Evolutionary conservation across 2,797 vertebrate species (phyloP), one percentile per base, ranked within the genome.

Genomic region (Hoplostethus mediterraneus): DNA sequence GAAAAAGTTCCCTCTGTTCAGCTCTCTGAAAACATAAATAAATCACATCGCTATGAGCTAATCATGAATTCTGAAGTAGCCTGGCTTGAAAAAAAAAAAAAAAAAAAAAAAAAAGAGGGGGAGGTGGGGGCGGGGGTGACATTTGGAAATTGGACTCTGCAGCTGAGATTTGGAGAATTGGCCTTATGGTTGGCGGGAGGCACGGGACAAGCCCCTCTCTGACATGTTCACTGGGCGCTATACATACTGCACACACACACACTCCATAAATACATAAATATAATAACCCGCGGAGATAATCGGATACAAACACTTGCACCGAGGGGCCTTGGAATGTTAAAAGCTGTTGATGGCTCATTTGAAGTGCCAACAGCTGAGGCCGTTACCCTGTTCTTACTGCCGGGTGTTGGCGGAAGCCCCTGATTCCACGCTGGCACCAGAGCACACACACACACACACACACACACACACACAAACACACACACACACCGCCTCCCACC

Each of bases 31-130:
- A 94, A 92, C 92, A 93, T 88, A 93, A 95, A 95, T 95, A 94
- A 95, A 95, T 94, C 91, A 94, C 84, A 93, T 92, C 79, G 81
- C 89, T 90, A 90, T 90, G 90, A 93, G 92, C 91, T 93, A 93
- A 94, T 94, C 89, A 89, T 75, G 66, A 93, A 93, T 86, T 90
- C 87, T 91, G 81, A 90, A 90, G 88, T 79, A 92, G 89, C 80
- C 69, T 76, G 77, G 71, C 44, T 86, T n/a, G n/a, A 58, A 73
- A 74, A 83, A 81, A 77, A 67, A 53, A 45, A 49, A 42, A 58
- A n/a, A n/a, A 58, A 73, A 74, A 83, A 81, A 77, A 67, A 53
- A 45, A 49, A 42, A 58, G 38, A 44, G 51, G 40, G 21, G 36
- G 28, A n/a, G n/a, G n/a, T n/a, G n/a, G n/a, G n/a, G n/a, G n/a